A percentile compares a stretch with the other conserved stretches of the same genome.
Evolutionary conservation across 2,113 vertebrate genomes (phyloP).

Genomic region (Athene cunicularia): DNA sequence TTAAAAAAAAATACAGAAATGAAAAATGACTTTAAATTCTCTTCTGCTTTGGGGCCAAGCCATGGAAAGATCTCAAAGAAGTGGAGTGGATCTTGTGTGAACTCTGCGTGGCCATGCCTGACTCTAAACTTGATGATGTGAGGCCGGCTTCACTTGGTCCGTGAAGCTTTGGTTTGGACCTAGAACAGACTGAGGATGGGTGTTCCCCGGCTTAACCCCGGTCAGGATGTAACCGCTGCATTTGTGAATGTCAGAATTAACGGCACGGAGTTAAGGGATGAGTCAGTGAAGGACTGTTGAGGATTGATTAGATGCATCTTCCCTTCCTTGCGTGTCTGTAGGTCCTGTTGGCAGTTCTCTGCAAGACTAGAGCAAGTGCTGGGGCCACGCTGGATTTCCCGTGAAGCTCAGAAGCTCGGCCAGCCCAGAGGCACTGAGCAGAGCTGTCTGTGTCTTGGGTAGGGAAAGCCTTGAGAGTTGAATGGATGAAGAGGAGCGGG

Average conservation of each 20-base stretch:
- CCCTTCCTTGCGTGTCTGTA: fast-evolving
- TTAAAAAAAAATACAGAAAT: neutral
- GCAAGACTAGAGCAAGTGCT: neutral
- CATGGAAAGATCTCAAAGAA: neutral
- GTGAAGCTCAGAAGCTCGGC: neutral
- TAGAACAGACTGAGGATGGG: neutral
- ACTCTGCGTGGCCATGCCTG: fast-evolving
- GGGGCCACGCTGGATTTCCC: neutral
- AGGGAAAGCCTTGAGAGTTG: neutral
- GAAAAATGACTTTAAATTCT: neutral
- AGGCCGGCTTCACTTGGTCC: neutral
- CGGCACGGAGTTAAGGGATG: neutral
- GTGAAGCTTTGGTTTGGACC: neutral
- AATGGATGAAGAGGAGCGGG: neutral
- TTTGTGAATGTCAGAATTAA: neutral
- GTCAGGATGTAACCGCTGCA: neutral
- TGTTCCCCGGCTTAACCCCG: neutral
- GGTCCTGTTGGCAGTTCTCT: neutral
- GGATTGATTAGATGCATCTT: fast-evolving
- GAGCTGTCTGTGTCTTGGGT: too few species aligned
- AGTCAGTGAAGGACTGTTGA: neutral
- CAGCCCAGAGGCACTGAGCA: neutral
- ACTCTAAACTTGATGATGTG: neutral
- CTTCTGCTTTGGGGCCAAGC: neutral
- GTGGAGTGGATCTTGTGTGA: neutral